A percentile compares a stretch with the other conserved stretches of the same genome.
These are phyloP conservation scores for Odontothrips loti DNA, from an alignment of 2,888 invertebrate genomes.

Conservation along the genomic window DNA sequence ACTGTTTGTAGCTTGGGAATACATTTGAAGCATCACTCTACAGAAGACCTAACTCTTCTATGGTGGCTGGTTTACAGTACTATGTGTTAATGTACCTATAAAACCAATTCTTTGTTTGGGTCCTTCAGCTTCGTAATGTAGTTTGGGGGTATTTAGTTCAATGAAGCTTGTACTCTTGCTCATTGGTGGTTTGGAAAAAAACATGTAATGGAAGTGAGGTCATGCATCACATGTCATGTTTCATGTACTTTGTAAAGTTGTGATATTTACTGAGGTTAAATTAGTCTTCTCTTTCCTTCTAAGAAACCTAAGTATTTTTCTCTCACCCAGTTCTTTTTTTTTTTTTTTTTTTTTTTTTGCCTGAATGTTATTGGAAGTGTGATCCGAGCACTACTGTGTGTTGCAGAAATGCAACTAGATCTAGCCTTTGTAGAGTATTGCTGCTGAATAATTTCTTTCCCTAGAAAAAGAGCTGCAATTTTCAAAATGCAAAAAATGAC, in stretches of 20 bases:
- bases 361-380: too few relatives aligned
- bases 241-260: not conserved
- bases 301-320: not conserved
- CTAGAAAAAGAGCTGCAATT: not conserved
- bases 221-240: not conserved
- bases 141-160: too few relatives aligned
- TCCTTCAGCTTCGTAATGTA: too few relatives aligned
- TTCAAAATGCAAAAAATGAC: not conserved
- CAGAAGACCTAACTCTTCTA: too few relatives aligned
- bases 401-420: not conserved
- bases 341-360: not conserved
- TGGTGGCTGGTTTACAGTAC: too few relatives aligned
- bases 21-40: too few relatives aligned
- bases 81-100: too few relatives aligned
- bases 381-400: too few relatives aligned
- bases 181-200: not conserved
- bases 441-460: not conserved
- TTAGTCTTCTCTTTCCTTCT: not conserved
- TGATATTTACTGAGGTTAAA: not conserved
- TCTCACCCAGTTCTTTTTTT: not conserved
- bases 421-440: not conserved
- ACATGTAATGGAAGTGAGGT: not conserved
- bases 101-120: too few relatives aligned
- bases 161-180: not conserved
- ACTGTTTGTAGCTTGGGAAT: too few relatives aligned